These are phyloP conservation scores for Hydrozoanthus gracilis DNA, from an alignment of 92 coral and sea anemone species.

Conservation along the genomic window DNA sequence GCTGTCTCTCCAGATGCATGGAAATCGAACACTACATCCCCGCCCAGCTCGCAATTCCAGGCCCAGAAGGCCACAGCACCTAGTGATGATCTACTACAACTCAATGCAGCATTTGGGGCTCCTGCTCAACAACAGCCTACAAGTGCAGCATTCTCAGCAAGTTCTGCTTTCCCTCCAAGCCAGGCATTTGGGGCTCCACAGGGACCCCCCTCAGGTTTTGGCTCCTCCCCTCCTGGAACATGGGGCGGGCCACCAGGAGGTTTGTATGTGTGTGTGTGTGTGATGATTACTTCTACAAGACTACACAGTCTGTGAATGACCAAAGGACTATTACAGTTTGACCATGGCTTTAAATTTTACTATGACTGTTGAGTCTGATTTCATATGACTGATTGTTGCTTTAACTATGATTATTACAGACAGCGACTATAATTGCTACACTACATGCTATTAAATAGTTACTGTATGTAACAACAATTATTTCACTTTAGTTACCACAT, in stretches of 20 bases:
- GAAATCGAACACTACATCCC: constrained; percentile 47
- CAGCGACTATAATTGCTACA: too few species aligned
- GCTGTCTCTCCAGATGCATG: constrained; percentile 55
- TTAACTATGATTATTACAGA: too few species aligned
- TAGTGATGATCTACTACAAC: constrained; percentile 84
- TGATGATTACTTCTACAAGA: not conserved
- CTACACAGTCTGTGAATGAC: too few species aligned
- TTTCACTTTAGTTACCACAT: too few species aligned
- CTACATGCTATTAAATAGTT: too few species aligned
- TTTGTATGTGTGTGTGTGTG: not conserved
- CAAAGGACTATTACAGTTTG: too few species aligned
- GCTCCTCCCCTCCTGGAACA: constrained; percentile 54
- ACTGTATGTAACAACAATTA: too few species aligned
- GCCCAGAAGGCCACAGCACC: constrained; percentile 50
- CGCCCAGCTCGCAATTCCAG: constrained; percentile 45
- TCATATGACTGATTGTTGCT: too few species aligned
- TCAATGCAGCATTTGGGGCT: constrained; percentile 73
- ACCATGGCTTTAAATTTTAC: too few species aligned
- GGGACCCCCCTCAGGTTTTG: constrained; percentile 64
- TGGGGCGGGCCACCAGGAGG: constrained; percentile 66
- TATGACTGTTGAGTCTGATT: too few species aligned
- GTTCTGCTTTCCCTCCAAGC: constrained; percentile 78
- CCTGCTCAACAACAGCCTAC: constrained; percentile 64
- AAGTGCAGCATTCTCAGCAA: constrained; percentile 61
- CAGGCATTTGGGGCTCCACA: constrained; percentile 76